These are phyloP conservation scores for Anadara kagoshimensis DNA, from an alignment of 1,140 invertebrate genomes.

Conservation along the genomic window DNA sequence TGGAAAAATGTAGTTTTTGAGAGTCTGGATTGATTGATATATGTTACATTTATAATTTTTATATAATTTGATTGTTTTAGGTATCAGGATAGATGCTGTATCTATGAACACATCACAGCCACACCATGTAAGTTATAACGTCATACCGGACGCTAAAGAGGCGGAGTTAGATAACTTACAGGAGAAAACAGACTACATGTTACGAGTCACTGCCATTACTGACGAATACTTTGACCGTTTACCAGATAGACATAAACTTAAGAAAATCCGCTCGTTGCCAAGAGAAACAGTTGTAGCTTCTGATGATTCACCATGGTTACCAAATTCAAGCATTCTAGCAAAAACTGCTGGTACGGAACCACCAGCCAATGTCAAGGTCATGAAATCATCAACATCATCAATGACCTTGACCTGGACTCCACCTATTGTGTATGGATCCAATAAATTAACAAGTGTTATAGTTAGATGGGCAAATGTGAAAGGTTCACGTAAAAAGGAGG, in stretches of 20 bases:
- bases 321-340: conserved; percentile 63
- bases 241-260: conserved; percentile 64
- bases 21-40: no score
- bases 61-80: conserved; percentile 33
- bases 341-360: conserved; percentile 72
- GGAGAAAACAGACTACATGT: conserved; percentile 71
- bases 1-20: no score
- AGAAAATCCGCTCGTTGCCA: conserved; percentile 61
- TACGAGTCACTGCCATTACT: conserved; percentile 71
- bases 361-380: conserved; percentile 65
- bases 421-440: conserved; percentile 70
- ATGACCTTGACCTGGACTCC: conserved; percentile 68
- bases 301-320: conserved; percentile 70
- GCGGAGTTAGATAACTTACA: conserved; percentile 64
- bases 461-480: conserved; percentile 70
- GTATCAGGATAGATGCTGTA: conserved; percentile 69
- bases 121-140: conserved; percentile 59
- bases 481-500: conserved; percentile 48
- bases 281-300: conserved; percentile 53
- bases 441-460: conserved; percentile 66
- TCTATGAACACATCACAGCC: conserved; percentile 60
- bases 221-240: conserved; percentile 73
- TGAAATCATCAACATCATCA: conserved; percentile 59
- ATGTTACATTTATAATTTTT: no score
- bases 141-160: conserved; percentile 64